Base-by-base conservation (phyloP, 2,888 invertebrate genomes). In the Sarcophaga carnaria region DNA sequence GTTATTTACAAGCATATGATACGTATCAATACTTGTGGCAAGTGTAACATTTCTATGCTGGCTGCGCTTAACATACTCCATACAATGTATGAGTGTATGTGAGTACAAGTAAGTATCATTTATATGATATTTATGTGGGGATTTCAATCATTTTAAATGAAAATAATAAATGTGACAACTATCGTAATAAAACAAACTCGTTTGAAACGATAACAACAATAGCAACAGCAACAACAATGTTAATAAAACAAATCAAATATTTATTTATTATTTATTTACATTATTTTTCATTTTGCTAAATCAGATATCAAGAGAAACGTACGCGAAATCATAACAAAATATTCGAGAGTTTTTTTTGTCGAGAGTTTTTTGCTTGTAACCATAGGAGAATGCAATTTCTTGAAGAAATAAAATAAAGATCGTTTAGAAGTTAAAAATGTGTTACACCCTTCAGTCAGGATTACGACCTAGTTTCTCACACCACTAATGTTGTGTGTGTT, bases 121-220 rank as follows among this genome's bases (percentile, higher is more conserved):
- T 59, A 54, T 4, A 64, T 37, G 37, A 54, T 64, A 82, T 76
- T 63, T 76, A 64, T 27, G 60, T 49, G 71, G 59, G 17, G 71
- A 82, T 86, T 82, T 86, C 78, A 70, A 75, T 82, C 78, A 59
- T 81, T 82, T 79, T 62, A 75, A 74, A 82, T 85, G 75, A 82
- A 66, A 54, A 54, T 54, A 12, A 86, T 82, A 79, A 82, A 82
- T 82, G 71, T 49, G 76, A 76, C 70, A 76, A 80, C 74, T 10
- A 54, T 12, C 4, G 54, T 4, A 54, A 54, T 54, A 54, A 54
- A 37, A n/a, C 67, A 67, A 67, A 37, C 45, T 45, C 45, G 45
- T 67, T 4, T 47, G 2, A 67, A 67, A 54, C 0, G 12, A 54
- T 54, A 54, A 54, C 37, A 54, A 54, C 14, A 14, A 67, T n/a